A percentile compares a stretch with the other conserved stretches of the same genome.
phyloP scores from a whole-genome alignment of 2,113 vertebrate species.

The Choloepus hoffmanni region DNA sequence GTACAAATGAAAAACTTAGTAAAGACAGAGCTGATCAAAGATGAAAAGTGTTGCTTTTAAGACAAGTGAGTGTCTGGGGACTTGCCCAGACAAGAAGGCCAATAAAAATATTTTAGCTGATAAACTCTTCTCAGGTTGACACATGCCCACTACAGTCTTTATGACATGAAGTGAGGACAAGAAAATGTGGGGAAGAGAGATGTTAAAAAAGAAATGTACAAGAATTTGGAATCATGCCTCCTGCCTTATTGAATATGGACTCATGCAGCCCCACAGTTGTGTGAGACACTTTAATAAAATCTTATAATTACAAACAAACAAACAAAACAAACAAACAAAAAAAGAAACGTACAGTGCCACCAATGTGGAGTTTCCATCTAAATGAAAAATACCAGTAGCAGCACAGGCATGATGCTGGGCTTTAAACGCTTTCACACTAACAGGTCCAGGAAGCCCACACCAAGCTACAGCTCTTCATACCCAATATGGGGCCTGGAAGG shows the following conservation, averaged over 20 bases:
- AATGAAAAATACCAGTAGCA: not conserved
- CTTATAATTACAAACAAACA: too few species aligned
- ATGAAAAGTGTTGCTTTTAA: not conserved
- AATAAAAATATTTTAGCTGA: not conserved
- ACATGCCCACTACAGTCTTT: not conserved
- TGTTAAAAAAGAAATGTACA: not conserved
- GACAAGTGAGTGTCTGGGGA: not conserved
- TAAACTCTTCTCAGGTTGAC: not conserved
- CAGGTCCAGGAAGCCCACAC: not conserved
- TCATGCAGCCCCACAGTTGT: too few species aligned
- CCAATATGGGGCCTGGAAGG: accelerated
- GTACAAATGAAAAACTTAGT: not conserved
- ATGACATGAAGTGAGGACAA: not conserved
- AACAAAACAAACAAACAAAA: too few species aligned
- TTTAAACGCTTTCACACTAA: not conserved
- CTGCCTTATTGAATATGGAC: too few species aligned
- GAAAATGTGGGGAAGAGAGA: not conserved
- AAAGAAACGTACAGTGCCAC: not conserved
- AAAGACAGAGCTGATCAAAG: not conserved
- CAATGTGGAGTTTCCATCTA: not conserved
- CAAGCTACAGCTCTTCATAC: not conserved
- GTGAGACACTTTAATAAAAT: too few species aligned
- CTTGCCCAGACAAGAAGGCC: not conserved
- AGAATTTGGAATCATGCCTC: too few species aligned
- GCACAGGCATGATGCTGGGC: not conserved